A percentile compares a stretch with the other conserved stretches of the same genome.
Conservation (phyloP, 2,797 vertebrate species). For the Simalia tracyae region DNA sequence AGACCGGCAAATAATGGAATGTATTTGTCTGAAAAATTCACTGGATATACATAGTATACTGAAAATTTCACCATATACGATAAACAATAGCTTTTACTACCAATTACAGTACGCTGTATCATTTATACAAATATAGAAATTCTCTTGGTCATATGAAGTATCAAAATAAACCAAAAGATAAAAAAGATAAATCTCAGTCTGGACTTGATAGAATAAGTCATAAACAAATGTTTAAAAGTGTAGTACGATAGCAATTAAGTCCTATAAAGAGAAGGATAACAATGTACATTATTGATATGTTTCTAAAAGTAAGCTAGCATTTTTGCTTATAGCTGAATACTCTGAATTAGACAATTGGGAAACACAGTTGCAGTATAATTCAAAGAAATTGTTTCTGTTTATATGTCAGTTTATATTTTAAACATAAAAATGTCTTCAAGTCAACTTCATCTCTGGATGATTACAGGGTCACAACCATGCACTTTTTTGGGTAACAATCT, state of each 20-base stretch:
- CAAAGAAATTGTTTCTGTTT: not conserved
- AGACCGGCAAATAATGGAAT: not conserved
- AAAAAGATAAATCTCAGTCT: not conserved
- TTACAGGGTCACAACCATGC: constrained; percentile 10
- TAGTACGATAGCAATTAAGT: not conserved
- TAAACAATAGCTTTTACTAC: not conserved
- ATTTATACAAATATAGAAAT: not conserved
- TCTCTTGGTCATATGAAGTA: not conserved
- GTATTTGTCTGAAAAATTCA: not conserved
- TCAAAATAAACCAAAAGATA: not conserved
- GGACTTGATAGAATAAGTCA: too few species aligned
- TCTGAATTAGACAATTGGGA: not conserved
- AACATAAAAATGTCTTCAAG: not conserved
- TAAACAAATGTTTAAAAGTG: not conserved
- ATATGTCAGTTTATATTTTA: not conserved
- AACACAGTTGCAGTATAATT: not conserved
- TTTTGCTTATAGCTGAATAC: not conserved
- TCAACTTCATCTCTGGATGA: not conserved
- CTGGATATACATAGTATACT: not conserved
- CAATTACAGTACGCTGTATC: not conserved
- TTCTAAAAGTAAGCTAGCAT: not conserved
- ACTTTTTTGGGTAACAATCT: not conserved
- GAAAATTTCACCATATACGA: not conserved
- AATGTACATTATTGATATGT: not conserved
- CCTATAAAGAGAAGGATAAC: not conserved